Base-by-base conservation (phyloP, 2,113 vertebrate species). In the Mobula hypostoma region DNA sequence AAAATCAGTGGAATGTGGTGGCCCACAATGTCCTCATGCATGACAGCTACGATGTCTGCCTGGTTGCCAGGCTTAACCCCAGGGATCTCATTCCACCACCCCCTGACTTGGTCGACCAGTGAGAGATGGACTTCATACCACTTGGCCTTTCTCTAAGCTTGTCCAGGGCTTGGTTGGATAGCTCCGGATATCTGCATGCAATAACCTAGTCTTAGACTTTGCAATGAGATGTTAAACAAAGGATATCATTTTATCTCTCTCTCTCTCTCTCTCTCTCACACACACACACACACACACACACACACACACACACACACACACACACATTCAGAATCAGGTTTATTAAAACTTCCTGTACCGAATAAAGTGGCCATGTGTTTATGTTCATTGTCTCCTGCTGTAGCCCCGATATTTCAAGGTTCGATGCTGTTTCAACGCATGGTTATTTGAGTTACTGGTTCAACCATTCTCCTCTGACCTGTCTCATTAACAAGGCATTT, bases 1-100 rank as follows among this genome's bases (percentile, higher is more conserved):
- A 98, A 88, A 98, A 98, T 94, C 97, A 97, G 63, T 99, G 99
- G 99, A 98, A 97, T 0, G 97, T 98, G 24, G 97, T 98, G 36
- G 97, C 97, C 94, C 94, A 97, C 58, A 94, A 96, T 0, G 97
- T 96, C 94, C 97, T 98, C 95, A 99, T 99, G 99, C 99, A 99
- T 0, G 98, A 99, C 96, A 98, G 96, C 95, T 99, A 99, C 0
- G 98, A 99, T 0, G 98, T 98, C 78, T 99, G 99, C 95, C 97
- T 99, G 7, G 98, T 99, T 94, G 98, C 99, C 94, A 98, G 96
- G 79, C 97, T 99, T 95, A 99, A 99, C 95, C 98, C 98, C 0
- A 96, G 98, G 77, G 98, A 98, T 95, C 98, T 99, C 19, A 97
- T 98, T 94, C 97, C 98, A 85, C 98, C 98, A 6, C 98, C 98